phyloP scores from a whole-genome alignment of 2,113 vertebrate genomes.

The Ciconia boyciana region DNA sequence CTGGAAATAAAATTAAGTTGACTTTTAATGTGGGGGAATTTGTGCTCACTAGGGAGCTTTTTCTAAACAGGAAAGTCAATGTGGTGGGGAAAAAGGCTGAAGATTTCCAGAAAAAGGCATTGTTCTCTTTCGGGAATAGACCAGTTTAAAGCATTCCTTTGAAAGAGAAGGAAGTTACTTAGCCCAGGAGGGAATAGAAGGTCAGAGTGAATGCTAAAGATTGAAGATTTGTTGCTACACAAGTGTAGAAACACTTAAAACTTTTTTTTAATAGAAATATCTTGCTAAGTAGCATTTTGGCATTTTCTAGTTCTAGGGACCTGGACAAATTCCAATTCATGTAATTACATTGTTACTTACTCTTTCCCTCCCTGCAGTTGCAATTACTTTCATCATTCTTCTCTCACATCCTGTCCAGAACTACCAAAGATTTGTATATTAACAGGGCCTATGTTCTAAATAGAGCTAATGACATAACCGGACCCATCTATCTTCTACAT shows the following conservation, averaged over 20 bases:
- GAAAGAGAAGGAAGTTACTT: conserved; percentile 34
- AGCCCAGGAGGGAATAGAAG: not conserved
- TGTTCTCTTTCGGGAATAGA: conserved; percentile 45
- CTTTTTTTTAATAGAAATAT: not conserved
- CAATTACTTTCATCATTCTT: conserved; percentile 29
- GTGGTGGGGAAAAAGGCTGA: not conserved
- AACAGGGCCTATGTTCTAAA: not conserved
- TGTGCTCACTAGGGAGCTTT: not conserved
- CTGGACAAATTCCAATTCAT: conserved; percentile 23
- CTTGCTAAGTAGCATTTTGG: conserved; percentile 7
- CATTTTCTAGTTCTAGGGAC: conserved; percentile 4
- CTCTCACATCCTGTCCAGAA: not conserved
- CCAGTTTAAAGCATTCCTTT: conserved; percentile 27
- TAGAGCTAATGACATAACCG: not conserved
- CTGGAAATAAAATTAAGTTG: not conserved
- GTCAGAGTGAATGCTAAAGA: not conserved
- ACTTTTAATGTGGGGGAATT: not conserved
- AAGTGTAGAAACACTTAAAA: not conserved
- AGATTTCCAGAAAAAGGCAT: conserved; percentile 36
- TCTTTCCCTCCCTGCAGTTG: conserved; percentile 1
- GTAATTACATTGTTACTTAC: conserved; percentile 11
- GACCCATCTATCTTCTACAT: not conserved
- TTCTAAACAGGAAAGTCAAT: conserved; percentile 47
- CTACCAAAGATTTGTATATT: not conserved
- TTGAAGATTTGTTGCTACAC: not conserved